Evolutionary conservation across 2,888 invertebrate genomes (phyloP), one percentile per base, ranked within the genome.

Genomic region (Gari tellinella): DNA sequence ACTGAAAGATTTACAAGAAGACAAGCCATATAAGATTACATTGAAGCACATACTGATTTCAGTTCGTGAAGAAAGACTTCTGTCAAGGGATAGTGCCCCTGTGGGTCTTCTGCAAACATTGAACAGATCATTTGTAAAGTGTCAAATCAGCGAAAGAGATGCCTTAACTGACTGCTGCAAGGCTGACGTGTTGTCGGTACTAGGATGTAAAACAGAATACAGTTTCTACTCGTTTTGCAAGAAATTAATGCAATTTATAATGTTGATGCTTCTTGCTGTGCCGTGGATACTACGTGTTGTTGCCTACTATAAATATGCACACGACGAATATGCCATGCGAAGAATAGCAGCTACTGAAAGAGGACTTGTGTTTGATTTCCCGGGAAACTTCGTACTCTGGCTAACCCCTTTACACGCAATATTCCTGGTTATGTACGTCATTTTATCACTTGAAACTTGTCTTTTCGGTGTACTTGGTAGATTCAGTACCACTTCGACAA

Each of bases 11-110:
- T 55, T 83, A 57, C 37, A 37, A 0, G 55, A 49, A 1, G 75
- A 76, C 45, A 48, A 63, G 1, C 62, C 55, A 19, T 72, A 78
- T 52, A 23, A 55, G 38, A 41, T 85, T 4, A 63, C 53, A 15
- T 49, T 86, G 14, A 62, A 80, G 17, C 65, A 77, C 14, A 60
- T 86, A 0, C 67, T 79, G 12, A 66, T 88, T 14, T 68, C 75
- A 8, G 80, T 19, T 4, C 2, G 1, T 1, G 38, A 12, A 1
- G n/a, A 53, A 1, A n/a, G 21, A 10, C 53, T 53, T 3, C 14
- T 53, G 1, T 4, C 2, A 1, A 1, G 1, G 5, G 53, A 38
- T 2, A 14, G 37, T 38, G 53, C 53, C 8, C 53, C 38, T 12
- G 37, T 12, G 12, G 38, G 53, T 4, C 5, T 53, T 4, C 1